Evolutionary conservation across 2,888 invertebrate genomes (phyloP), one percentile per base, ranked within the genome.

Genomic region (Tenthredo mesomela): DNA sequence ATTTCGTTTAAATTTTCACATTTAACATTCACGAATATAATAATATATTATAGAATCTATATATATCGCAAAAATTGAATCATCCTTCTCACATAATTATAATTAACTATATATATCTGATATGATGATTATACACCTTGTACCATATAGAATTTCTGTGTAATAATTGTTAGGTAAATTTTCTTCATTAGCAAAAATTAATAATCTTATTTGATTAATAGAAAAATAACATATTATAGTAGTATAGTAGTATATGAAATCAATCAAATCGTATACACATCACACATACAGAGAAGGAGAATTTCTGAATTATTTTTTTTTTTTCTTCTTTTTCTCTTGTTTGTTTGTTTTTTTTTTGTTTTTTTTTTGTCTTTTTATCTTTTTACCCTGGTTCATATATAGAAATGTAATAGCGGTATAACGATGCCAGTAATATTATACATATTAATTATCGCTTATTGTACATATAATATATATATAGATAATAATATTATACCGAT

Each of bases 381-480:
- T 70, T 37, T 65, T 71, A 85, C 73, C 77, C 71, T 61, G 58
- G 82, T 85, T 85, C 85, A 86, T 86, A 83, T 86, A 86, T 86
- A 83, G 50, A 78, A 78, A 78, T 78, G 50, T 78, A 78, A 58
- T 54, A 78, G n/a, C n/a, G 15, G 37, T 70, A 70, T 47, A 47
- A 47, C 43, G 29, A 75, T 47, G 75, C 75, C 67, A 80, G 70
- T 78, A 82, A 37, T 61, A 58, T 33, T 73, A 84, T 84, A 29
- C 70, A 77, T 61, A 29, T 29, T 29, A 84, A 58, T 75, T 75
- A 43, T 78, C 77, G 25, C 70, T 33, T 70, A 70, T 75, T 85
- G 67, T 50, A 40, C 83, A 77, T 85, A 29, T 29, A 29, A 29
- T 29, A 29, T 29, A 29, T n/a, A 70, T 29, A 73, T 58, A 85